phyloP scores from a whole-genome alignment of 2,888 invertebrate species.

The Dorcus parallelipipedus region DNA sequence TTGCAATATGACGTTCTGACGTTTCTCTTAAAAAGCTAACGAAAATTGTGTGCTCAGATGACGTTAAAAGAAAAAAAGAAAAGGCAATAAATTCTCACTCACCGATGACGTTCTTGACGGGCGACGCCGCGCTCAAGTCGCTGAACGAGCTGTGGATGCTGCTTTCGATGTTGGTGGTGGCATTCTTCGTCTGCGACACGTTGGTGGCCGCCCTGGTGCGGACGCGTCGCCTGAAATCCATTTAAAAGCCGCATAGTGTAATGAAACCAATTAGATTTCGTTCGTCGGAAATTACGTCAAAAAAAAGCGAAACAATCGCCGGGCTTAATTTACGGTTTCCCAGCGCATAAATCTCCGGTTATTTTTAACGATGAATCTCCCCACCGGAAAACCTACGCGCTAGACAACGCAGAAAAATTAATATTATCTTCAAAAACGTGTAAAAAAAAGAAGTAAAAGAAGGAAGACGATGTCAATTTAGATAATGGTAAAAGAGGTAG shows the following conservation, averaged over 20 bases:
- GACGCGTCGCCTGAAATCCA: constrained; percentile 49
- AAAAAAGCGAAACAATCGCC: background rate
- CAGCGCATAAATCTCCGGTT: background rate
- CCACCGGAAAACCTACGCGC: background rate
- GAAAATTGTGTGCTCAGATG: too few relatives aligned
- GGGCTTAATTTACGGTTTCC: too few relatives aligned
- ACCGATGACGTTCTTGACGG: constrained; percentile 29
- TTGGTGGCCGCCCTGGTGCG: constrained; percentile 54
- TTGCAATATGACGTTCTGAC: too few relatives aligned
- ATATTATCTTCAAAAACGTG: too few relatives aligned
- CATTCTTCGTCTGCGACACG: constrained; percentile 46
- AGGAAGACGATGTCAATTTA: too few relatives aligned
- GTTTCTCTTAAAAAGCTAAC: too few relatives aligned
- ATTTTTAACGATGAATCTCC: background rate
- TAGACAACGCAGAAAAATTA: too few relatives aligned
- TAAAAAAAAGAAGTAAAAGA: too few relatives aligned
- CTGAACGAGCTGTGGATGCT: constrained; percentile 71
- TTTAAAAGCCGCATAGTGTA: background rate
- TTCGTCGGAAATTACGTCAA: background rate
- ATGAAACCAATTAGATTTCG: too few relatives aligned
- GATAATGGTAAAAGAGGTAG: too few relatives aligned
- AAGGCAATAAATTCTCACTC: constrained; percentile 2
- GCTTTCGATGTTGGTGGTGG: constrained; percentile 40
- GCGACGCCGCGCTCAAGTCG: constrained; percentile 60
- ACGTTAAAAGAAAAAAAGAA: background rate